Evolutionary conservation across 2,113 vertebrate genomes (phyloP), one percentile per base, ranked within the genome.

Genomic region (Paracyprichromis sp.): DNA sequence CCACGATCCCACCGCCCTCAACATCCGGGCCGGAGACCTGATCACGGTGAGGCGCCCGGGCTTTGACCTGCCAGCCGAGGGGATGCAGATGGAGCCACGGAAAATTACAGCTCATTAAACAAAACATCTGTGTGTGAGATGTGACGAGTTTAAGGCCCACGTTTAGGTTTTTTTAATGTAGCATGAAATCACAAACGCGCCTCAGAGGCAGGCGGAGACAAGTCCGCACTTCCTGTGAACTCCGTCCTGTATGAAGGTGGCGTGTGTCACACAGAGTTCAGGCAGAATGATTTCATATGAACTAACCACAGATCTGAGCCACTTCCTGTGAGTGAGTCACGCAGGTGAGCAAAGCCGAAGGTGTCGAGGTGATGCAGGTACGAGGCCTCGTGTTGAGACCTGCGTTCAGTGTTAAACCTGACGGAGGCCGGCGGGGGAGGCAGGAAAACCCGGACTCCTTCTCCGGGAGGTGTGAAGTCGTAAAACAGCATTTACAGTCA

Each of bases 1-100:
- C 16, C 98, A 99, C 0, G 98, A 99, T 4, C 98, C 98, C 1
- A 99, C 98, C 0, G 98, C 98, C 29, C 98, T 99, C 90, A 99
- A 99, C 1, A 88, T 99, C 88, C 96, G 97, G 12, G 98, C 98
- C 1, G 98, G 98, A 80, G 98, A 99, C 0, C 53, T 99, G 92
- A 99, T 99, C 92, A 99, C 96, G 96, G 98, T 99, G 94, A 93
- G 94, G 16, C n/a, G 9, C 29, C 38, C 24, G 5, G 34, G 43
- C 40, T 47, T 47, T 45, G 5, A n/a, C 6, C 34, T 8, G 40
- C 63, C 7, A 12, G 11, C 26, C 71, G 13, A 7, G 19, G 47
- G 13, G 40, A 24, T 26, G n/a, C 8, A 10, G n/a, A 9, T 2
- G 12, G n/a, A 38, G 19, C 63, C 19, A 9, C 13, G 8, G 38